These are phyloP conservation scores for Microcebus tavaratra DNA, from an alignment of 2,113 vertebrate genomes.

Conservation along the genomic window DNA sequence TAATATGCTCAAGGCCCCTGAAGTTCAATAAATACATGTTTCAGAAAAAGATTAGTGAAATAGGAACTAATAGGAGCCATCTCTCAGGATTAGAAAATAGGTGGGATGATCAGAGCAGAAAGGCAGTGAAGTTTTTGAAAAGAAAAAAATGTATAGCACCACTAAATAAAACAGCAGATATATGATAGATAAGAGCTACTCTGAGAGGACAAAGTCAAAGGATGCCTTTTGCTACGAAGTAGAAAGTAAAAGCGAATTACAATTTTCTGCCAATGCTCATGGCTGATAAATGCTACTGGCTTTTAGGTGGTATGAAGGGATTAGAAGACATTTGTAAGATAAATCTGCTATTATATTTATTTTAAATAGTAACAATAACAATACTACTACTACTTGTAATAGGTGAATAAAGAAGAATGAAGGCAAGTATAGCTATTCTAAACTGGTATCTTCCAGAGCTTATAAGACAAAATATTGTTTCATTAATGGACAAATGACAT, in stretches of 20 bases:
- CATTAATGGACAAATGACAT: not conserved
- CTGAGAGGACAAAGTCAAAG: constrained; percentile 25
- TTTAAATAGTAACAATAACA: constrained; percentile 25
- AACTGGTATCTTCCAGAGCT: not conserved
- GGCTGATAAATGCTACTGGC: not conserved
- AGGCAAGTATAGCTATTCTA: not conserved
- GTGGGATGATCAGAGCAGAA: not conserved
- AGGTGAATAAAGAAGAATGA: not conserved
- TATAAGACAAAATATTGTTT: not conserved
- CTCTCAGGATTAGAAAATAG: constrained; percentile 13
- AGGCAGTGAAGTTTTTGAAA: not conserved
- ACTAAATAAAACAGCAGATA: not conserved
- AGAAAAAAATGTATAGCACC: not conserved
- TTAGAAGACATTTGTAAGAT: not conserved
- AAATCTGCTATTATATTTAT: not conserved
- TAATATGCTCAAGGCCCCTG: not conserved
- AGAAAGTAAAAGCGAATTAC: constrained; percentile 28
- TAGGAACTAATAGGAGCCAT: not conserved
- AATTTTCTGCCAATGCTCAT: not conserved
- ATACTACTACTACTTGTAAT: not conserved
- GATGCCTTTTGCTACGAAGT: not conserved
- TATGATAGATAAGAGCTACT: not conserved
- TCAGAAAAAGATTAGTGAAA: constrained; percentile 21
- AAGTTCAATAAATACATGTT: constrained; percentile 33
- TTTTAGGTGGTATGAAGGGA: not conserved